Base-by-base conservation (phyloP, 2,797 vertebrate species). In the Scolopax bukidnonensis region DNA sequence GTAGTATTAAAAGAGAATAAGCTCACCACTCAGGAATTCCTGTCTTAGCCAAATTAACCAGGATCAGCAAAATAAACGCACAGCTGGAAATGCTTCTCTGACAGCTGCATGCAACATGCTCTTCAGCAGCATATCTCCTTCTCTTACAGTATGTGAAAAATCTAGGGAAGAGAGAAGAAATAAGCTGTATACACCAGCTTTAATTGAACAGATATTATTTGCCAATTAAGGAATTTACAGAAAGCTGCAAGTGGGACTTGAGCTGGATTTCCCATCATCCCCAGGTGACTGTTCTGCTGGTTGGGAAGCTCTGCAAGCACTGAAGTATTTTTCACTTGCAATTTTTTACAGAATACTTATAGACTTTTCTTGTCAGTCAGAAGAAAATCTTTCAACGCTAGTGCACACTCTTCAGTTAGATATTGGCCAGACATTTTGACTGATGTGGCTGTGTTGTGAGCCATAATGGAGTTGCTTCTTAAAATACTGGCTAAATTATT, bases 71-170 rank as follows among this genome's bases (percentile, higher is more conserved):
- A 94, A 85, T 61, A 90, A 84, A 69, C 0, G 11, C 64, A 25
- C 92, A 94, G 78, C 93, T 97, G 93, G 87, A 95, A 95, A 79
- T 70, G 86, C 86, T 96, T 95, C 71, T 89, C 60, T 89, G 87
- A 77, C 90, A 97, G 90, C 90, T 96, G 93, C 87, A 71, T 10
- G 3, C 90, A 94, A 71, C 75, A 17, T 80, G 50, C 71, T 92
- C 79, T 79, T 87, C 45, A 75, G 65, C 50, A 78, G 16, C 60
- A 5, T 68, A 83, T 33, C 78, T 74, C 2, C 64, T 93, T 96
- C 84, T 76, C 59, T 79, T 38, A 36, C 51, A 56, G 20, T 30
- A n/a, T 87, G 78, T 95, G 87, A 92, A 94, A 87, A 92, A 89
- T 85, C 51, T 32, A 3, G 68, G 18, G 53, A 73, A 79, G 45